These are phyloP conservation scores for Acleris emargana DNA, from an alignment of 2,888 invertebrate genomes.

Conservation along the genomic window DNA sequence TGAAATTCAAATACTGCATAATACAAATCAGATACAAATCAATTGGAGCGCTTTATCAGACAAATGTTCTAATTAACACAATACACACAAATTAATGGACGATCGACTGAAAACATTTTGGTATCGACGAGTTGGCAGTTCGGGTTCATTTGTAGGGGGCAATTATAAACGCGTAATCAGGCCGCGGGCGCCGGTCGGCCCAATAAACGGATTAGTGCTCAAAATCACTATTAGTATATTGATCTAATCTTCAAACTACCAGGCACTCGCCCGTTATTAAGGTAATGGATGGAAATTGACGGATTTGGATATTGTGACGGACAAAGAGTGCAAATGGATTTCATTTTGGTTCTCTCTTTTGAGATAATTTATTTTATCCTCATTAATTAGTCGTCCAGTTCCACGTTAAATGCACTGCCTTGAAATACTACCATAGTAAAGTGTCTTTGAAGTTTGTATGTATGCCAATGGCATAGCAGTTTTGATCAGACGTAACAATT, in stretches of 20 bases:
- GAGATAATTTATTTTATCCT: too few species aligned
- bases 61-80: constrained; percentile 70
- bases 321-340: too few species aligned
- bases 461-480: too few species aligned
- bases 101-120: constrained; percentile 73
- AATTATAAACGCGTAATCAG: constrained; percentile 80
- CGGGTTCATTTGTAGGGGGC: constrained; percentile 75
- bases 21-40: constrained; percentile 45
- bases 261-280: background rate
- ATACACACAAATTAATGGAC: constrained; percentile 79
- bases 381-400: too few species aligned
- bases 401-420: too few species aligned
- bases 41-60: constrained; percentile 61
- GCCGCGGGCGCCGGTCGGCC: constrained; percentile 51
- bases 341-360: too few species aligned
- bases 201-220: constrained; percentile 54
- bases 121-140: constrained; percentile 64
- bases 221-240: constrained; percentile 21
- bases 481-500: too few species aligned
- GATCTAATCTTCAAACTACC: constrained; percentile 4
- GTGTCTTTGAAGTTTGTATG: too few species aligned
- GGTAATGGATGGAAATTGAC: constrained; percentile 2
- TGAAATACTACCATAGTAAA: too few species aligned
- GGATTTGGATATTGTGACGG: background rate
- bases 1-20: constrained; percentile 29